These are phyloP conservation scores for Nerophis ophidion DNA, from an alignment of 2,113 vertebrate genomes.

Conservation along the genomic window DNA sequence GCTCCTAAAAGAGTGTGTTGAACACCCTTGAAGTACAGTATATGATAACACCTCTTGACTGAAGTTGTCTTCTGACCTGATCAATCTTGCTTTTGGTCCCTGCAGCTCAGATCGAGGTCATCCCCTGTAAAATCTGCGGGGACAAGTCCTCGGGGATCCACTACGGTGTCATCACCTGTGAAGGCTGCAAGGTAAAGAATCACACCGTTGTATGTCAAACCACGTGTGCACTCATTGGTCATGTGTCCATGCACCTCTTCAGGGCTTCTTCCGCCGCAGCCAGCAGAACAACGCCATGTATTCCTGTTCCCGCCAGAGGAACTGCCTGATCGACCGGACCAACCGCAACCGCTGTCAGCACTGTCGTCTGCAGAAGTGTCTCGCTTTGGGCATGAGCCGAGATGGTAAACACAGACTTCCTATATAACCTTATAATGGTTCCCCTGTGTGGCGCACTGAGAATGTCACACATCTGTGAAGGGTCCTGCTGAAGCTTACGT, in stretches of 20 bases:
- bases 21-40: neutral
- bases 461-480: neutral
- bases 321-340: conserved; percentile 87
- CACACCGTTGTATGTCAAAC: neutral
- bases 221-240: neutral
- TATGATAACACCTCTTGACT: neutral
- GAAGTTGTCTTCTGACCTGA: conserved; percentile 17
- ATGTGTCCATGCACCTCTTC: conserved; percentile 2
- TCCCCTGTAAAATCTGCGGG: conserved; percentile 91
- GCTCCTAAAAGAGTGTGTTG: no score
- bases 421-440: neutral
- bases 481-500: neutral
- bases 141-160: conserved; percentile 93
- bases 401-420: conserved; percentile 74
- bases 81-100: conserved; percentile 31
- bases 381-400: conserved; percentile 86
- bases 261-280: conserved; percentile 90
- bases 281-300: conserved; percentile 93
- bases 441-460: neutral
- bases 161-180: conserved; percentile 87
- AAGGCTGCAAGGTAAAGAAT: conserved; percentile 74
- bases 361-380: conserved; percentile 81
- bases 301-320: conserved; percentile 87
- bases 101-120: conserved; percentile 89
- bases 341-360: conserved; percentile 90